A percentile compares a stretch with the other conserved stretches of the same genome.
Evolutionary conservation across 2,888 invertebrate species (phyloP).

Genomic region (Philonicus albiceps): DNA sequence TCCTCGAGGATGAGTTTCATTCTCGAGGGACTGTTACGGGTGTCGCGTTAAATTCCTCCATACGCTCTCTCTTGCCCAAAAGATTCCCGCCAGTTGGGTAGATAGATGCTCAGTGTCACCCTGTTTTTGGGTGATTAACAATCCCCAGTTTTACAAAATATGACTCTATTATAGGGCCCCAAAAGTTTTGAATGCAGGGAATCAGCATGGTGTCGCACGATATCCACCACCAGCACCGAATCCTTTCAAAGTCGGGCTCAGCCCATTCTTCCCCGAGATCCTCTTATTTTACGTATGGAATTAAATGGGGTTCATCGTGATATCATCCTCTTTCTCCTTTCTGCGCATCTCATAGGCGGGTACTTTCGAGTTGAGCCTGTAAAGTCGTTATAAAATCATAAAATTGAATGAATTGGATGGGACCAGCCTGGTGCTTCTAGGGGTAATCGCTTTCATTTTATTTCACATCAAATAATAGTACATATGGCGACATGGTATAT

Average conservation of each 20-base stretch:
- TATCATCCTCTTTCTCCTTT: not conserved
- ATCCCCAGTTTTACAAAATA: constrained; percentile 40
- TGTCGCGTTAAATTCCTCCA: constrained; percentile 32
- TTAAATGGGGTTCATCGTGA: constrained; percentile 5
- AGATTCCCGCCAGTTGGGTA: not conserved
- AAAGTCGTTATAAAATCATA: constrained; percentile 24
- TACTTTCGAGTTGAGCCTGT: not conserved
- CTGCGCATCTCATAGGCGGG: not conserved
- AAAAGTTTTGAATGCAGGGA: not conserved
- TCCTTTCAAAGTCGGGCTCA: not conserved
- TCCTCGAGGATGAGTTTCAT: not conserved
- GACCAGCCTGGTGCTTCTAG: not conserved
- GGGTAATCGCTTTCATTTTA: not conserved
- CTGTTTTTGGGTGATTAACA: constrained; percentile 39
- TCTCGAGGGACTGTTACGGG: not conserved
- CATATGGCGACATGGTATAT: not conserved
- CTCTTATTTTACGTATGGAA: not conserved
- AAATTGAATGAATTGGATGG: constrained; percentile 5
- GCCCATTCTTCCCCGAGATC: not conserved
- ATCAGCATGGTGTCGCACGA: not conserved
- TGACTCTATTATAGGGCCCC: constrained; percentile 31
- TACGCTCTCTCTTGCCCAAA: not conserved
- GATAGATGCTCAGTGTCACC: constrained; percentile 30
- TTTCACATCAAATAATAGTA: not conserved
- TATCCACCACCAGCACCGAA: not conserved